These are phyloP conservation scores for Microctenopoma lineatum DNA, from an alignment of 2,797 vertebrate genomes.

Conservation along the genomic window DNA sequence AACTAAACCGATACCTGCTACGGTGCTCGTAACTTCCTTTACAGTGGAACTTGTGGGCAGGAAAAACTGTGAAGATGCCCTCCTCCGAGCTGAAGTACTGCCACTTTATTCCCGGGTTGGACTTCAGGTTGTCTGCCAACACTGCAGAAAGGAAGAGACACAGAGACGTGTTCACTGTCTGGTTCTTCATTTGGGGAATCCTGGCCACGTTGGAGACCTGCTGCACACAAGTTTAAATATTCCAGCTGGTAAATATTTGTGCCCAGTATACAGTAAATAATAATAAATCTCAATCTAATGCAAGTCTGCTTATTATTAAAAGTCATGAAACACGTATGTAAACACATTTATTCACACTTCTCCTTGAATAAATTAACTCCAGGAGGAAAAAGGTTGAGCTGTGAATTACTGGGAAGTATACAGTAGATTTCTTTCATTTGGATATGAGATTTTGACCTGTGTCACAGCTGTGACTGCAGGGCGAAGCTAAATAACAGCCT, in stretches of 20 bases:
- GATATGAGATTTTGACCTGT: neutral
- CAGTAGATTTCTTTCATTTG: constrained; percentile 9
- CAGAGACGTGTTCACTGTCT: neutral
- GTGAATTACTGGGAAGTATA: neutral
- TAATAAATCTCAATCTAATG: neutral
- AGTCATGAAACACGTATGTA: constrained; percentile 1
- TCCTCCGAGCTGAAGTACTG: constrained; percentile 99
- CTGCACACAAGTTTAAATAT: neutral
- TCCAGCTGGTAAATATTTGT: neutral
- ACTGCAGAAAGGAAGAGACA: constrained; percentile 77
- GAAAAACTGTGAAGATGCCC: constrained; percentile 98
- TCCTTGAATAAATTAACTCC: constrained; percentile 9
- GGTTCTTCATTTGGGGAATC: neutral
- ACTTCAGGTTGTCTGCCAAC: constrained; percentile 98
- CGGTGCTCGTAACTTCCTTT: constrained; percentile 96
- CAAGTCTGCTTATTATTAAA: neutral
- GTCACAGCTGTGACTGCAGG: constrained; percentile 6
- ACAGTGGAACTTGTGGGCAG: constrained; percentile 98
- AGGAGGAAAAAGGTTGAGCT: neutral
- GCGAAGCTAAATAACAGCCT: constrained; percentile 41
- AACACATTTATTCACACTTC: constrained; percentile 9
- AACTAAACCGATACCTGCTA: constrained; percentile 86
- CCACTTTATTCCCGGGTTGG: constrained; percentile 98
- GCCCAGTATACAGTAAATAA: neutral
- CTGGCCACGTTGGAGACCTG: neutral